These are phyloP conservation scores for Odocoileus hemionus DNA, from an alignment of 2,113 vertebrate species.

Conservation along the genomic window DNA sequence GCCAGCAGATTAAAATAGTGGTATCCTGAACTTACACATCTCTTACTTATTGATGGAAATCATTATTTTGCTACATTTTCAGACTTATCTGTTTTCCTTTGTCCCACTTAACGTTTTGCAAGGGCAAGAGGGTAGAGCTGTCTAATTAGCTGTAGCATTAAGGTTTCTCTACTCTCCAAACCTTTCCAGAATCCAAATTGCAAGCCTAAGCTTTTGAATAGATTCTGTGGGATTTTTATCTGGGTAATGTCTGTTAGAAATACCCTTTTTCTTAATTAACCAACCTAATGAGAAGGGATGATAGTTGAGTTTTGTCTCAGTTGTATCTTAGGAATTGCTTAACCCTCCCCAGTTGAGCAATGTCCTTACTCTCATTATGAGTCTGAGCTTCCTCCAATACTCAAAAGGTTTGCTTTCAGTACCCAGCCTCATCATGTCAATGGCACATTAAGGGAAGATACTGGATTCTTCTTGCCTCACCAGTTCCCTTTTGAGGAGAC, in stretches of 20 bases:
- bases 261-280: background rate
- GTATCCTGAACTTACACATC: background rate
- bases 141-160: background rate
- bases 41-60: rapidly evolving
- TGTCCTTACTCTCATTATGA: background rate
- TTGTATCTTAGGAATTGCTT: background rate
- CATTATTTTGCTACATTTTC: background rate
- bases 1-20: background rate
- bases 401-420: background rate
- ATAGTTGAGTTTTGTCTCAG: background rate
- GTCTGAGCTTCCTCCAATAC: background rate
- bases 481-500: background rate
- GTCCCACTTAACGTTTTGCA: background rate
- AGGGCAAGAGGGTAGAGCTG: background rate
- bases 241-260: background rate
- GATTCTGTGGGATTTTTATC: background rate
- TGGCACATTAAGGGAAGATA: background rate
- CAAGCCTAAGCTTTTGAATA: background rate
- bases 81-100: background rate
- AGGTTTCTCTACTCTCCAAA: background rate
- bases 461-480: background rate
- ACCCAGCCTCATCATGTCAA: background rate
- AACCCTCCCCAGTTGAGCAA: background rate
- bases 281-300: background rate
- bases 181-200: background rate